These are phyloP conservation scores for Acyrthosiphon pisum DNA, from an alignment of 1,140 invertebrate genomes.

Conservation along the genomic window DNA sequence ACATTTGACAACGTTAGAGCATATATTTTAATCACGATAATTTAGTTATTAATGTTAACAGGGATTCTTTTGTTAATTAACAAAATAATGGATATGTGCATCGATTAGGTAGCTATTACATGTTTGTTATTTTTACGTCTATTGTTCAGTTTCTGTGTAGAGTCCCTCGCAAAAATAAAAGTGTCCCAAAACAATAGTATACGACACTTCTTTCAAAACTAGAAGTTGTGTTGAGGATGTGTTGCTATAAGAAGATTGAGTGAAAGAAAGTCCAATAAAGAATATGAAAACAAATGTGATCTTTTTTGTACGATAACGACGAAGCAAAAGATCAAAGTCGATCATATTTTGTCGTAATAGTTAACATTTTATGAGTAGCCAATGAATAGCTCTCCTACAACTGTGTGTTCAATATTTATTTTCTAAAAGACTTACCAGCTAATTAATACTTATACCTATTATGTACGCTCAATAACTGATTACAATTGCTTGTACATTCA, in stretches of 20 bases:
- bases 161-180: background rate
- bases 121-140: background rate
- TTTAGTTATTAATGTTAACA: background rate
- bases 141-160: background rate
- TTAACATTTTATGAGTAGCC: background rate
- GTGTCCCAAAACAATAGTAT: background rate
- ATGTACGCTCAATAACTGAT: no score
- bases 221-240: background rate
- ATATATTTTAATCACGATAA: background rate
- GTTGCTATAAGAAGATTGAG: background rate
- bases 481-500: background rate
- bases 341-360: background rate
- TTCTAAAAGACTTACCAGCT: background rate
- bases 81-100: background rate
- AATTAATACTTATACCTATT: background rate
- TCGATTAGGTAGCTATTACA: no score
- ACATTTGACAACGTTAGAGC: background rate
- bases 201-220: background rate
- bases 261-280: background rate
- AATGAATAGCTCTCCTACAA: background rate
- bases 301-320: background rate
- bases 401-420: background rate
- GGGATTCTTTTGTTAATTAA: background rate
- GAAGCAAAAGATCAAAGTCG: background rate
- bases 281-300: background rate